Percentiles rank a stretch among this genome's conserved stretches.
These are phyloP conservation scores for Eupithecia dodoneata DNA, from an alignment of 2,888 invertebrate species.

Conservation along the genomic window DNA sequence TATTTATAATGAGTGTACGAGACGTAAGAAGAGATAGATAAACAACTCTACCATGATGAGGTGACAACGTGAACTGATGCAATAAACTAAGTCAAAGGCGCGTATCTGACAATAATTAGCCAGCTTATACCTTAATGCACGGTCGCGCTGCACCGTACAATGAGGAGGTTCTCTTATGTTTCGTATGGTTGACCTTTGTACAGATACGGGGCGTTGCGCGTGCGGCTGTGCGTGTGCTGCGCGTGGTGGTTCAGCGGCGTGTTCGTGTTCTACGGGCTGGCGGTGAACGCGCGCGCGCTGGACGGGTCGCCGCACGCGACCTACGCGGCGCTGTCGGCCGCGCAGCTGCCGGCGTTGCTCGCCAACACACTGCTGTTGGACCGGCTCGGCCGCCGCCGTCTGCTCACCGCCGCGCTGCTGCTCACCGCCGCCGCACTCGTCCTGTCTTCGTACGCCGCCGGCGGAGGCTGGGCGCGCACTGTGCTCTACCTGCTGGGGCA, in stretches of 20 bases:
- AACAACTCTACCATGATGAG: too few species aligned
- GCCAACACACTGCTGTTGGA: slow-evolving; percentile 75
- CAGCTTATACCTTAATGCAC: too few species aligned
- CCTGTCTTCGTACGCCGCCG: slow-evolving; percentile 62
- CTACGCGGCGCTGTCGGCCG: slow-evolving; percentile 72
- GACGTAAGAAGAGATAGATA: too few species aligned
- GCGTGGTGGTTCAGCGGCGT: slow-evolving; percentile 77
- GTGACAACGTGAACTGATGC: too few species aligned
- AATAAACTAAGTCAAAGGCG: too few species aligned
- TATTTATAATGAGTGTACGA: too few species aligned
- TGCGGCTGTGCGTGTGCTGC: slow-evolving; percentile 71
- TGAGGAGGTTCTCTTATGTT: too few species aligned
- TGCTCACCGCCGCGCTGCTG: slow-evolving; percentile 72
- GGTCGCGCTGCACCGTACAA: too few species aligned
- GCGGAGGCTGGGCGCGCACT: slow-evolving; percentile 48
- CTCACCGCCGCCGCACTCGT: slow-evolving; percentile 68
- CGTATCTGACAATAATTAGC: too few species aligned
- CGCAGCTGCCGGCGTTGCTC: slow-evolving; percentile 72
- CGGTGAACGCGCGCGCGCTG: slow-evolving; percentile 71
- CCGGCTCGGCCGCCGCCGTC: slow-evolving; percentile 69
- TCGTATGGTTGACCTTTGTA: background rate
- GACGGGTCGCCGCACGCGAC: slow-evolving; percentile 69
- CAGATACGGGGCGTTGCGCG: slow-evolving; percentile 71
- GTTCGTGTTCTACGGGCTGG: slow-evolving; percentile 80
- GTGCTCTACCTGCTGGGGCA: slow-evolving; percentile 85